phyloP scores from a whole-genome alignment of 2,113 vertebrate species.

The Grammomys dolichurus region DNA sequence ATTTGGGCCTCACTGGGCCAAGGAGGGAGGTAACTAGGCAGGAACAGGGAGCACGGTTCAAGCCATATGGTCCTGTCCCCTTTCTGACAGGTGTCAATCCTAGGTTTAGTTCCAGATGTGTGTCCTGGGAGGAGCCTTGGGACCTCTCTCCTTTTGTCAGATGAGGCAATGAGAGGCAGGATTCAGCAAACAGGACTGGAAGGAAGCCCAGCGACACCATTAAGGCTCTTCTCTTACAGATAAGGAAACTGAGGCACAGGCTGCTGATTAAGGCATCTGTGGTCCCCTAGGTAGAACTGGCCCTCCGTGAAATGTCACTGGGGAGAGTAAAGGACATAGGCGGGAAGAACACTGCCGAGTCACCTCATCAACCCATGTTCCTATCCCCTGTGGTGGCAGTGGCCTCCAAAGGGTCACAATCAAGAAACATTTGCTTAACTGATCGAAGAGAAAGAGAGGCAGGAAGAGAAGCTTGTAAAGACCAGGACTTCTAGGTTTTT shows the following conservation, averaged over 20 bases:
- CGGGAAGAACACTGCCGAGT: neutral
- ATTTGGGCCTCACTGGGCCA: neutral
- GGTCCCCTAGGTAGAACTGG: neutral
- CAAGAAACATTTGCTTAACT: neutral
- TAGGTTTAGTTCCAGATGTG: neutral
- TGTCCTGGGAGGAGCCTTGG: neutral
- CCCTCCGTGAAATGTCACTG: neutral
- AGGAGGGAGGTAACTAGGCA: neutral
- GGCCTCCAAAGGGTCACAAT: neutral
- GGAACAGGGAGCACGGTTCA: neutral
- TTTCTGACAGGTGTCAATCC: neutral
- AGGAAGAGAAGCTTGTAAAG: neutral
- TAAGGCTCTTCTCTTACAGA: neutral
- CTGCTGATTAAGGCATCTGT: neutral
- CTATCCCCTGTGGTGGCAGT: neutral
- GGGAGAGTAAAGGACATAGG: neutral
- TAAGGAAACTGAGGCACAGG: neutral
- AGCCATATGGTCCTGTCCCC: neutral
- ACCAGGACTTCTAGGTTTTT: neutral
- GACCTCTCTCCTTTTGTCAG: neutral
- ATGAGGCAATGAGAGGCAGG: neutral
- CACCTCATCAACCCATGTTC: neutral
- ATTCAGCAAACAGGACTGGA: neutral
- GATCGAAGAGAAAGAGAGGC: neutral
- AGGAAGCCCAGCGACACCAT: neutral